Conservation (phyloP, 1,140 invertebrate species). For the Triops longicaudatus region DNA sequence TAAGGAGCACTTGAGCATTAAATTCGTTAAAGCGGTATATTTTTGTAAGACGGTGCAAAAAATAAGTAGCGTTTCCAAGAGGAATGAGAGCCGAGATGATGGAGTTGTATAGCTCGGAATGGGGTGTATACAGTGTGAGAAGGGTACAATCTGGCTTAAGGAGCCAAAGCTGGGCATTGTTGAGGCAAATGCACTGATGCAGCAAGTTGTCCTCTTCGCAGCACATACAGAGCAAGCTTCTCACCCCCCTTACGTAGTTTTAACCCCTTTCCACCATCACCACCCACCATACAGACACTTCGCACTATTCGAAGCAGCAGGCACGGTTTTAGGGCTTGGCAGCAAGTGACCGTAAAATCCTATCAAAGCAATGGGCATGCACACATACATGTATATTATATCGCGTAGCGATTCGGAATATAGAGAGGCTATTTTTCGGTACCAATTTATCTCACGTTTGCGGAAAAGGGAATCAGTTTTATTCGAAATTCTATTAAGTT, state of each 20-base stretch:
- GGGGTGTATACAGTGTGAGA: background rate
- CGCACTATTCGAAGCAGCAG: background rate
- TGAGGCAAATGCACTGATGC: slow-evolving; percentile 11
- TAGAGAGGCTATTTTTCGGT: background rate
- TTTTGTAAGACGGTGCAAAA: background rate
- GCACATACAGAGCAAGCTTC: background rate
- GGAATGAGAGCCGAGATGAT: background rate
- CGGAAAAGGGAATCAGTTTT: background rate
- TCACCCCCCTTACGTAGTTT: background rate
- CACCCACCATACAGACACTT: background rate
- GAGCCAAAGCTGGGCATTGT: slow-evolving; percentile 14
- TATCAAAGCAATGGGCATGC: slow-evolving; percentile 12
- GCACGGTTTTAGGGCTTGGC: slow-evolving; percentile 8
- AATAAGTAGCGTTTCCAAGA: background rate
- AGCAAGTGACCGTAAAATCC: slow-evolving; percentile 14
- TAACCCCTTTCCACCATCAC: background rate
- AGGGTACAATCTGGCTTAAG: slow-evolving; percentile 10
- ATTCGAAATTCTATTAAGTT: background rate
- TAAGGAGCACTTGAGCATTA: too few species aligned
- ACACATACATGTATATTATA: slow-evolving; percentile 3
- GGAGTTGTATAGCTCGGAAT: background rate
- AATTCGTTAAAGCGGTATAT: too few species aligned
- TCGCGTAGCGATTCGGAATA: background rate
- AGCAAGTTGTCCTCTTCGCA: background rate
- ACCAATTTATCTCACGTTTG: background rate